A percentile compares a stretch with the other conserved stretches of the same genome.
Evolutionary conservation across 1,140 invertebrate species (phyloP).

Genomic region (Agrypnia vestita): DNA sequence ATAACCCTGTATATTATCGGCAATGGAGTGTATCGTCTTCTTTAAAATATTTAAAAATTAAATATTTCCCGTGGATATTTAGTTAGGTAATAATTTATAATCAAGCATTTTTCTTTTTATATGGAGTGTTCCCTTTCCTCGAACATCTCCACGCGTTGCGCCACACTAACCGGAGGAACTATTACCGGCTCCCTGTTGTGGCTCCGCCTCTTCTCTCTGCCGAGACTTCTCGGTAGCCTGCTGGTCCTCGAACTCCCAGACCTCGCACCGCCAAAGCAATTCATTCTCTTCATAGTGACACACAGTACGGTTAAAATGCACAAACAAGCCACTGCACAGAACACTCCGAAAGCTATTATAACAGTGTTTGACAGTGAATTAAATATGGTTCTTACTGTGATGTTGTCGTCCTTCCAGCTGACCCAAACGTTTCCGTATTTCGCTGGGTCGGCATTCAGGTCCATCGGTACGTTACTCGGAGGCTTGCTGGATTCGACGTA

Average conservation of each 20-base stretch:
- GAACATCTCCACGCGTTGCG: constrained; percentile 55
- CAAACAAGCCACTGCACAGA: constrained; percentile 32
- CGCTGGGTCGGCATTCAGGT: constrained; percentile 74
- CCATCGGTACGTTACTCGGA: constrained; percentile 72
- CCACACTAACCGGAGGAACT: constrained; percentile 43
- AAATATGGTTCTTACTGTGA: constrained; percentile 22
- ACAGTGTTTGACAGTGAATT: constrained; percentile 26
- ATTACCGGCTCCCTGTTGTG: constrained; percentile 32
- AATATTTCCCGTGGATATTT: background rate
- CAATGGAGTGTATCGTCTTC: background rate
- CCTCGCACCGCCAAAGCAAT: constrained; percentile 28
- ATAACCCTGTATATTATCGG: background rate
- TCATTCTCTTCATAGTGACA: constrained; percentile 15
- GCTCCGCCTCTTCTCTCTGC: constrained; percentile 39
- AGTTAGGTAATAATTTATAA: too few species aligned
- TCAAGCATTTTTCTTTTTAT: background rate
- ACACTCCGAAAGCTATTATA: constrained; percentile 34
- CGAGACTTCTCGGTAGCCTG: constrained; percentile 9
- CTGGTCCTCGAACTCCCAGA: background rate
- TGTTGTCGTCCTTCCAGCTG: constrained; percentile 71
- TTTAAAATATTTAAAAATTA: background rate
- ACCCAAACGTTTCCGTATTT: constrained; percentile 74
- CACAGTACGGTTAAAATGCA: constrained; percentile 38
- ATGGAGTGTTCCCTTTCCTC: constrained; percentile 50
- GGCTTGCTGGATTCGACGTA: constrained; percentile 70